phyloP scores from a whole-genome alignment of 92 coral and sea anemone species.

The Zoanthus solanderi region DNA sequence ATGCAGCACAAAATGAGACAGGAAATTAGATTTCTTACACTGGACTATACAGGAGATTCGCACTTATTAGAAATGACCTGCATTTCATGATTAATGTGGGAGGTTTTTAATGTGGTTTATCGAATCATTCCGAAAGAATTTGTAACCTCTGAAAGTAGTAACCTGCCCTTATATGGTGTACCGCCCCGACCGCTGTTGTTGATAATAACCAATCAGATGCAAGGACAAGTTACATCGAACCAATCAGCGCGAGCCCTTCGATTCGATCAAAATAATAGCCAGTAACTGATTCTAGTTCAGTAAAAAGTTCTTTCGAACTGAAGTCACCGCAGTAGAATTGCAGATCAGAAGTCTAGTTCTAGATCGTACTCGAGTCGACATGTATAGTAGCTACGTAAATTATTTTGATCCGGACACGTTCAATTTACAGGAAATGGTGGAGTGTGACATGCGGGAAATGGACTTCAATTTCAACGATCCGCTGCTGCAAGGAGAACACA shows the following conservation, averaged over 20 bases:
- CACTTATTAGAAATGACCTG: constrained; percentile 12
- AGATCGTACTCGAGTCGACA: constrained; percentile 59
- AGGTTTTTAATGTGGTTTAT: constrained; percentile 63
- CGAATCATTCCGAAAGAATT: constrained; percentile 92
- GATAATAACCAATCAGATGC: constrained; percentile 86
- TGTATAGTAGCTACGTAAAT: constrained; percentile 82
- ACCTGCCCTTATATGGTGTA: constrained; percentile 95
- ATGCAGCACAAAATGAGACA: neutral
- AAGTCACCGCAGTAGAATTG: constrained; percentile 42
- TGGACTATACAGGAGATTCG: neutral
- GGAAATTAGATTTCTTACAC: neutral
- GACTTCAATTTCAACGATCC: constrained; percentile 99
- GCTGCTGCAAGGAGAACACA: constrained; percentile 80
- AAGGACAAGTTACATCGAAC: constrained; percentile 72
- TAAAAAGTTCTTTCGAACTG: constrained; percentile 65
- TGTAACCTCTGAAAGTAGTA: constrained; percentile 99
- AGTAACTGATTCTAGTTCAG: constrained; percentile 97
- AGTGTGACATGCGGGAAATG: constrained; percentile 94
- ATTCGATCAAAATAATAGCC: constrained; percentile 92
- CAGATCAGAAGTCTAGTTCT: constrained; percentile 49
- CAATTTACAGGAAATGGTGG: constrained; percentile 95
- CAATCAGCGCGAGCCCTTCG: constrained; percentile 78
- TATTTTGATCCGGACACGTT: constrained; percentile 86
- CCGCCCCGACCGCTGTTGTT: constrained; percentile 91
- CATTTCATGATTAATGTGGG: constrained; percentile 47